phyloP scores from a whole-genome alignment of 2,888 invertebrate genomes.

The Netelia fuscicornis region DNA sequence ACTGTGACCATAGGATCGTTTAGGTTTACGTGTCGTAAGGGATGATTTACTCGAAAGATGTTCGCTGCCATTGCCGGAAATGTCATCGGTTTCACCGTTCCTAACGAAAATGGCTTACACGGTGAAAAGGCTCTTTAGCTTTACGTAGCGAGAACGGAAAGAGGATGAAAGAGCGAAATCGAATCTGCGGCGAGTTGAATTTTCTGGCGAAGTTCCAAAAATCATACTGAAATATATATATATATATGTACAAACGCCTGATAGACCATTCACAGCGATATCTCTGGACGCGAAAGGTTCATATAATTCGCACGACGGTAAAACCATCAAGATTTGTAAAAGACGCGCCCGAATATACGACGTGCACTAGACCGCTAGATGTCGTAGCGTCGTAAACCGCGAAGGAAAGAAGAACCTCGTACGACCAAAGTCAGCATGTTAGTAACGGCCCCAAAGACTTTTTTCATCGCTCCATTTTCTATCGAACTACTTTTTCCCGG shows the following conservation, averaged over 20 bases:
- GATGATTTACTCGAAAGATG: no score
- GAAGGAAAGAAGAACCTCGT: slow-evolving; percentile 11
- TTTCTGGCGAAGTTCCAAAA: slow-evolving; percentile 62
- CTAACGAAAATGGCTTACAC: neutral
- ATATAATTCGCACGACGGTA: slow-evolving; percentile 48
- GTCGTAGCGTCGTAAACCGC: slow-evolving; percentile 48
- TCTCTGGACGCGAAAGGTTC: slow-evolving; percentile 46
- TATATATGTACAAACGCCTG: neutral
- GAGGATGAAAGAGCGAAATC: slow-evolving; percentile 41
- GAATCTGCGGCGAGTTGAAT: slow-evolving; percentile 52
- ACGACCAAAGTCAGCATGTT: slow-evolving; percentile 18
- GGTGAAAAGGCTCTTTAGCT: slow-evolving; percentile 63
- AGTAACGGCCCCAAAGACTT: slow-evolving; percentile 40
- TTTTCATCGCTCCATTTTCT: slow-evolving; percentile 27
- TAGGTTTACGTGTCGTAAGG: no score
- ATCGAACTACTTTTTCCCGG: slow-evolving; percentile 3
- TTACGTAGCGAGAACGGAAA: slow-evolving; percentile 71
- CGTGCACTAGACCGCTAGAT: neutral
- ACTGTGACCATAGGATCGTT: no score
- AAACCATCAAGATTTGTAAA: slow-evolving; percentile 62
- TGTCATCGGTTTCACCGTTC: no score
- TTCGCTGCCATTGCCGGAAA: no score
- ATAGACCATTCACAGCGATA: slow-evolving; percentile 12
- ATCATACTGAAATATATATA: slow-evolving; percentile 22
- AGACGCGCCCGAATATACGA: slow-evolving; percentile 35